phyloP scores from a whole-genome alignment of 1,140 invertebrate genomes.

The Potamilus streckersoni region DNA sequence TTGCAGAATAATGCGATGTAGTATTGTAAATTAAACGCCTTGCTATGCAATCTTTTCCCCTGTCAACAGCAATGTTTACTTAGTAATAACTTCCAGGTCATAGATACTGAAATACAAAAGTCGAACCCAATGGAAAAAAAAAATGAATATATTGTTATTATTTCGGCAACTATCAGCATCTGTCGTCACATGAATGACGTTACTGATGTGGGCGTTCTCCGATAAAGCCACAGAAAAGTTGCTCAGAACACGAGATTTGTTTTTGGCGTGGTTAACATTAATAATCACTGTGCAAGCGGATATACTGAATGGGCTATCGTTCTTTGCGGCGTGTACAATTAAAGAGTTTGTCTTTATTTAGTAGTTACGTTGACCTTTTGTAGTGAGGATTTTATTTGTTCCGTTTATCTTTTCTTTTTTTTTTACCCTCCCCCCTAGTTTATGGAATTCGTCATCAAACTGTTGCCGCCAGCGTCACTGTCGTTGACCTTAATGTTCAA shows the following conservation, averaged over 20 bases:
- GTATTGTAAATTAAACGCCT: not conserved
- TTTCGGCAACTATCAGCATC: conserved; percentile 21
- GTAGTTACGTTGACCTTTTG: conserved; percentile 19
- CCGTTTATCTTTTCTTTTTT: conserved; percentile 7
- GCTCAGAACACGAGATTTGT: conserved; percentile 19
- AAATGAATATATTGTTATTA: conserved; percentile 23
- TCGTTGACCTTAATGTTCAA: conserved; percentile 28
- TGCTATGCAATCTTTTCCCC: conserved; percentile 31
- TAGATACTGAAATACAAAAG: conserved; percentile 17
- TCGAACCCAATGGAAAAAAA: conserved; percentile 4
- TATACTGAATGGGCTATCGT: not conserved
- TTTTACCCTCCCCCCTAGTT: too few species aligned
- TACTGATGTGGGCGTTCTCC: conserved; percentile 9
- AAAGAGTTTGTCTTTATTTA: conserved; percentile 27
- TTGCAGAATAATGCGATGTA: not conserved
- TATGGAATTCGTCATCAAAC: conserved; percentile 28
- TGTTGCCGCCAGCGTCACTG: conserved; percentile 37
- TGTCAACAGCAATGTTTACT: conserved; percentile 19
- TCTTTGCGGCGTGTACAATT: conserved; percentile 26
- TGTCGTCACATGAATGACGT: conserved; percentile 7
- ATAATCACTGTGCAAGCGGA: conserved; percentile 33
- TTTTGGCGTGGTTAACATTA: conserved; percentile 25
- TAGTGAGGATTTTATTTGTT: conserved; percentile 10
- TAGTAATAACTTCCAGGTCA: conserved; percentile 8
- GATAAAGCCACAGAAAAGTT: conserved; percentile 16